Evolutionary conservation across 2,888 invertebrate genomes (phyloP).

Genomic region (Apamea anceps): DNA sequence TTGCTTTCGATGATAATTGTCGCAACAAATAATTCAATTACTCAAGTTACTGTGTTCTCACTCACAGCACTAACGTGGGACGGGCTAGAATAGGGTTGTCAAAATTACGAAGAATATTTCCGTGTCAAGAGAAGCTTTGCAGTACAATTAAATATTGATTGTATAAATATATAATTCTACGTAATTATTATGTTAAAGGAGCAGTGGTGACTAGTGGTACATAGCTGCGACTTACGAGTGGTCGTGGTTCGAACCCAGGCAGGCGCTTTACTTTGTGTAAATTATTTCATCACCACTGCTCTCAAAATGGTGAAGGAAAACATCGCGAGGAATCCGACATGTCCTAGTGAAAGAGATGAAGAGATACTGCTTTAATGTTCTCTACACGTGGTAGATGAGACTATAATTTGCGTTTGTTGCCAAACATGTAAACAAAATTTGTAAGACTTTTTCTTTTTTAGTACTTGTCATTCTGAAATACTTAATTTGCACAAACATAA

Average conservation of each 20-base stretch:
- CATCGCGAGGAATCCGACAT: no score
- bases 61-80: slow-evolving; percentile 11
- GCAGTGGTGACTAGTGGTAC: no score
- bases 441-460: background rate
- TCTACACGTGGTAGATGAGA: background rate
- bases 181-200: background rate
- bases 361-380: background rate
- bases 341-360: background rate
- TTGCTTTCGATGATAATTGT: slow-evolving; percentile 16
- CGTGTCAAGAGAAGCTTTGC: background rate
- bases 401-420: background rate
- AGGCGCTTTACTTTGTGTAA: no score
- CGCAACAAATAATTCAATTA: slow-evolving; percentile 41
- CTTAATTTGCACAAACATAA: background rate
- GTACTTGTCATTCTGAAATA: background rate
- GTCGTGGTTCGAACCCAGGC: no score
- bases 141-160: background rate
- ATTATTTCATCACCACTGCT: no score
- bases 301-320: no score
- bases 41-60: slow-evolving; percentile 41
- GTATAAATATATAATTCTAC: background rate
- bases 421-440: background rate
- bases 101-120: background rate
- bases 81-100: slow-evolving; percentile 34
- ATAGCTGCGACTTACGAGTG: no score